phyloP scores from a whole-genome alignment of 2,113 vertebrate species.

The Gymnorhina tibicen region DNA sequence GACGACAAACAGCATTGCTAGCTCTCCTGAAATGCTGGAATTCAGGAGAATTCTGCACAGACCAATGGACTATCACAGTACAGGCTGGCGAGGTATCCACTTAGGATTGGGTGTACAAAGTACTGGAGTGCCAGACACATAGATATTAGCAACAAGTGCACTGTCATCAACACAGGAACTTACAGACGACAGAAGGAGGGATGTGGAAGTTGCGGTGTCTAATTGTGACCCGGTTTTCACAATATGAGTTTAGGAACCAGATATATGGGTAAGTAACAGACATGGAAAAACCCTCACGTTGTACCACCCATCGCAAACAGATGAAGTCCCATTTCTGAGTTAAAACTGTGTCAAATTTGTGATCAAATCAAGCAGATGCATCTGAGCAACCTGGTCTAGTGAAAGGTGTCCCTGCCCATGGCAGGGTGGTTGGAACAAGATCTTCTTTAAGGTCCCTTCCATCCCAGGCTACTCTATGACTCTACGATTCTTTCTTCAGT shows the following conservation, averaged over 20 bases:
- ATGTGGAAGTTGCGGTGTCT: not conserved
- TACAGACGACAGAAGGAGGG: not conserved
- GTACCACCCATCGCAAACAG: not conserved
- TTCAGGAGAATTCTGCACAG: not conserved
- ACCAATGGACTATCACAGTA: accelerated
- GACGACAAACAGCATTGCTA: not conserved
- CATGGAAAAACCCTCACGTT: not conserved
- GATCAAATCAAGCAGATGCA: not conserved
- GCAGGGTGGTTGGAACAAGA: not conserved
- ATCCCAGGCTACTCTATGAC: not conserved
- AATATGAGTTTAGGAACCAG: not conserved
- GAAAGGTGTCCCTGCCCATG: not conserved
- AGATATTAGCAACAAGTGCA: not conserved
- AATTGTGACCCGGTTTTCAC: not conserved
- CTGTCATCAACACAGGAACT: not conserved
- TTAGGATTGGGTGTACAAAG: not conserved
- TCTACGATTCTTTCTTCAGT: not conserved
- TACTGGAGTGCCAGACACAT: not conserved
- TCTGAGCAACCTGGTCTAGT: not conserved
- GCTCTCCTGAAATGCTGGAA: not conserved
- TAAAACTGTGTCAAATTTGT: not conserved
- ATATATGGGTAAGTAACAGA: not conserved
- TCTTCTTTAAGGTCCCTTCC: not conserved
- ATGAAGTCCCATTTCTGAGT: not conserved
- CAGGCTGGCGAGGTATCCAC: accelerated